Base-by-base conservation (phyloP, 2,888 invertebrate genomes). In the Lasioglossum vierecki region DNA sequence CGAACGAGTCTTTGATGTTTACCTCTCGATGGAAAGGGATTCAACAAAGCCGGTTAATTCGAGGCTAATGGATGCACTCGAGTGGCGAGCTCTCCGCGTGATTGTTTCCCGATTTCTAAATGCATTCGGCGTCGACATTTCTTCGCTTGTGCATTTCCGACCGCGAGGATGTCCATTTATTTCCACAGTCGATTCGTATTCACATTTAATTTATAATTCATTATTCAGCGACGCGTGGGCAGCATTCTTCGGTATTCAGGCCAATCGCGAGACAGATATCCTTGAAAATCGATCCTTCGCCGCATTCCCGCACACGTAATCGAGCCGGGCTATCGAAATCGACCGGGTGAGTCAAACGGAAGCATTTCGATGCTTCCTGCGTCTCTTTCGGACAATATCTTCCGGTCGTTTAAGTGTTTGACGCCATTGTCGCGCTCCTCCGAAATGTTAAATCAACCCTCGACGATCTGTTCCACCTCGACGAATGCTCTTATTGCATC, bases 1-100 rank as follows among this genome's bases (percentile, higher is more conserved):
- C 39, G 41, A 68, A 22, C n/a, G n/a, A 9, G 22, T 1, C 68
- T 68, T 68, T 11, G 68, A 41, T n/a, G 66, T 68, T 22, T 68
- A 41, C 9, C 39, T 39, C n/a, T 9, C 35, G 39, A 68, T 68
- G 39, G 39, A n/a, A 41, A 39, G 11, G 39, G 68, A 68, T 68
- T 41, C 41, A 68, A 68, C 68, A 41, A 68, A 22, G 35, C 18
- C 39, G 8, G 68, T 13, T 68, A 68, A 53, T 53, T n/a, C 11
- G 35, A 66, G 18, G 70, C 39, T 68, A 68, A 68, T 68, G 68
- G 68, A 41, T 11, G 68, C 68, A 11, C n/a, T 68, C 68, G 68
- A 68, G 41, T 41, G 68, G 39, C 68, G 22, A 39, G 39, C 22
- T 22, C 66, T 39, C 8, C 0, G 39, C 68, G 22, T 9, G 68